Percentiles rank a stretch among this genome's conserved stretches.
phyloP scores from a whole-genome alignment of 1,140 invertebrate species.

The Coboldia fuscipes region DNA sequence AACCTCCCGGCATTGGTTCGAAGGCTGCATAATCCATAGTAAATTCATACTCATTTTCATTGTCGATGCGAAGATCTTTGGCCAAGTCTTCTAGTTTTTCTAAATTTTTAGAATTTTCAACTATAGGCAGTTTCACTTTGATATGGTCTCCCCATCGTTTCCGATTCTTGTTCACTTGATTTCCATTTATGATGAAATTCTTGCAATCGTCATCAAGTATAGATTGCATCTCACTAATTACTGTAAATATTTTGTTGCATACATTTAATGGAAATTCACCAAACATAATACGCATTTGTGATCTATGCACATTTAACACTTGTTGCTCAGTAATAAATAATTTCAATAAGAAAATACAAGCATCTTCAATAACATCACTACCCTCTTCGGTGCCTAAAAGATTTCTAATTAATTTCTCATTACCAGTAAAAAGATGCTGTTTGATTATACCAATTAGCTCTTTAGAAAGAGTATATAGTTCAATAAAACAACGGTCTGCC shows the following conservation, averaged over 20 bases:
- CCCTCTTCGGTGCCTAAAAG: conserved; percentile 23
- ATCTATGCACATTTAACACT: conserved; percentile 28
- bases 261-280: conserved; percentile 23
- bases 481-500: too few relatives aligned
- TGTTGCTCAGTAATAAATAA: conserved; percentile 34
- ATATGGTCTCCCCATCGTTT: conserved; percentile 24
- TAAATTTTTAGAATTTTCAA: conserved; percentile 13
- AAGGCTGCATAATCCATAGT: conserved; percentile 22
- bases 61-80: conserved; percentile 9
- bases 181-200: neutral
- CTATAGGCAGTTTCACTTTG: conserved; percentile 15
- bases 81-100: conserved; percentile 19
- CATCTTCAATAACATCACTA: conserved; percentile 34
- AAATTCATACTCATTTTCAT: conserved; percentile 23
- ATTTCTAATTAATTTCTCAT: conserved; percentile 7
- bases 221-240: conserved; percentile 10
- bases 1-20: neutral
- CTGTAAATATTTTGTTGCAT: conserved; percentile 29
- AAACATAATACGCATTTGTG: conserved; percentile 29
- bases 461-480: too few relatives aligned
- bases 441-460: too few relatives aligned
- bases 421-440: too few relatives aligned
- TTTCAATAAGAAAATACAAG: conserved; percentile 31
- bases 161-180: conserved; percentile 12
- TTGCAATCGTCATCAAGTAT: conserved; percentile 1